These are phyloP conservation scores for Drosophila maculinotata DNA, from an alignment of 2,888 invertebrate species.

Conservation along the genomic window DNA sequence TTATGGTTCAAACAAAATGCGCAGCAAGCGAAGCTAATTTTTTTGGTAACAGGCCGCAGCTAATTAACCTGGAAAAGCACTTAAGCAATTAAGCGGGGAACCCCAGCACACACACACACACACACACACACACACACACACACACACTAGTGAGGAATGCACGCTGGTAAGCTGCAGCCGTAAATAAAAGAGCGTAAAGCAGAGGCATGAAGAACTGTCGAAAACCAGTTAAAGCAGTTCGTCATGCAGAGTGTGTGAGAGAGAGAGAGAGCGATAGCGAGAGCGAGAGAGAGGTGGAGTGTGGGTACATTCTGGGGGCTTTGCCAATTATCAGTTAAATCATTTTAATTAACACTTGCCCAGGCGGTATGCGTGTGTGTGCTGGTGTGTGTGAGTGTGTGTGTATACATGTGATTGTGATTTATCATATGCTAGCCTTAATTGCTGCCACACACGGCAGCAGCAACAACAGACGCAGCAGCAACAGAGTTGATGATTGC, in stretches of 20 bases:
- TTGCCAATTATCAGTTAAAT: constrained; percentile 76
- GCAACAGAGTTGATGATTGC: constrained; percentile 27
- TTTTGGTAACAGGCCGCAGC: constrained; percentile 37
- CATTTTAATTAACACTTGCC: constrained; percentile 80
- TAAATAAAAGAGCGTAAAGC: constrained; percentile 33
- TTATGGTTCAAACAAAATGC: constrained; percentile 47
- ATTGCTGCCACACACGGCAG: constrained; percentile 51
- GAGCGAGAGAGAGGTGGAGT: constrained; percentile 3
- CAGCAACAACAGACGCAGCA: constrained; percentile 30
- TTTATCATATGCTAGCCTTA: constrained; percentile 69
- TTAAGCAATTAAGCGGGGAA: constrained; percentile 68
- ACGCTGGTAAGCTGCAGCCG: constrained; percentile 30
- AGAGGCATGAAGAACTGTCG: constrained; percentile 41
- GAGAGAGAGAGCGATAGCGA: constrained; percentile 9
- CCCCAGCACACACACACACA: no score
- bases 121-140: no score
- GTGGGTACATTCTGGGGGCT: constrained; percentile 36
- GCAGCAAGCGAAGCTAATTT: constrained; percentile 36
- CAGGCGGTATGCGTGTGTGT: constrained; percentile 25
- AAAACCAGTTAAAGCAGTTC: constrained; percentile 31
- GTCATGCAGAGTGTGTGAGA: constrained; percentile 41
- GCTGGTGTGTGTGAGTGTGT: constrained; percentile 18
- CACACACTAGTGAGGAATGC: constrained; percentile 20
- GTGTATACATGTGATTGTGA: constrained; percentile 54
- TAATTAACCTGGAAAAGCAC: constrained; percentile 79